Evolutionary conservation across 2,888 invertebrate species (phyloP).

Genomic region (Alloplasta piceator): DNA sequence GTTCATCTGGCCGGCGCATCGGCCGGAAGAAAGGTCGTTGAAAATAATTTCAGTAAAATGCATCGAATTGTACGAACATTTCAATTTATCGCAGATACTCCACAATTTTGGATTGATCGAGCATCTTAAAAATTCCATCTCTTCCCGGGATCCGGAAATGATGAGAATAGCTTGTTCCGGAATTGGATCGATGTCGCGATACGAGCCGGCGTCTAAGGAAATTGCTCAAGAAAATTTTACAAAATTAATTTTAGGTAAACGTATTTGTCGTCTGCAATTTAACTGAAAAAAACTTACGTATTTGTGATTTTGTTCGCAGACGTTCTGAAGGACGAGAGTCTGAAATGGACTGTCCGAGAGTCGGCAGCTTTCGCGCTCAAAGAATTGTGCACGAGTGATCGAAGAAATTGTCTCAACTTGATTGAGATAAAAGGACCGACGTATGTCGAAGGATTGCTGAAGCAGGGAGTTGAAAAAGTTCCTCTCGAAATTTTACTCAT

Average conservation of each 20-base stretch:
- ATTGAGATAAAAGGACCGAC: conserved; percentile 70
- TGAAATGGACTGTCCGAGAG: conserved; percentile 70
- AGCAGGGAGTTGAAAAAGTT: conserved; percentile 61
- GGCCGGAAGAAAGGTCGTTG: conserved; percentile 73
- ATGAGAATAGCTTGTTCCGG: conserved; percentile 70
- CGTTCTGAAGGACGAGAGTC: conserved; percentile 70
- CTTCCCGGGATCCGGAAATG: conserved; percentile 62
- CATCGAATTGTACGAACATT: not conserved
- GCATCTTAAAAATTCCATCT: conserved; percentile 66
- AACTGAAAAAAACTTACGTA: not conserved
- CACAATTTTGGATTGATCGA: conserved; percentile 70
- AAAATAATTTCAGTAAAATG: not conserved
- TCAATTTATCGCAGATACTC: conserved; percentile 68
- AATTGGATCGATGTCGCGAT: conserved; percentile 74
- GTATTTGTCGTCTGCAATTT: not conserved
- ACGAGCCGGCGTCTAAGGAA: conserved; percentile 70
- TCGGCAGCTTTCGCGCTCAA: conserved; percentile 73
- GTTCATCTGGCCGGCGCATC: conserved; percentile 70
- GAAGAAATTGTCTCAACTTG: conserved; percentile 70
- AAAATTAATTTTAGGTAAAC: conserved; percentile 66
- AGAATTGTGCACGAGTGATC: conserved; percentile 69
- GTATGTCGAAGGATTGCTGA: conserved; percentile 66
- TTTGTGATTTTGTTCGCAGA: conserved; percentile 61
- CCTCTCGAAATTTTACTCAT: conserved; percentile 68
- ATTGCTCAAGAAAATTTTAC: conserved; percentile 69